These are phyloP conservation scores for Notocelia uddmanniana DNA, from an alignment of 2,888 invertebrate genomes.

Conservation along the genomic window DNA sequence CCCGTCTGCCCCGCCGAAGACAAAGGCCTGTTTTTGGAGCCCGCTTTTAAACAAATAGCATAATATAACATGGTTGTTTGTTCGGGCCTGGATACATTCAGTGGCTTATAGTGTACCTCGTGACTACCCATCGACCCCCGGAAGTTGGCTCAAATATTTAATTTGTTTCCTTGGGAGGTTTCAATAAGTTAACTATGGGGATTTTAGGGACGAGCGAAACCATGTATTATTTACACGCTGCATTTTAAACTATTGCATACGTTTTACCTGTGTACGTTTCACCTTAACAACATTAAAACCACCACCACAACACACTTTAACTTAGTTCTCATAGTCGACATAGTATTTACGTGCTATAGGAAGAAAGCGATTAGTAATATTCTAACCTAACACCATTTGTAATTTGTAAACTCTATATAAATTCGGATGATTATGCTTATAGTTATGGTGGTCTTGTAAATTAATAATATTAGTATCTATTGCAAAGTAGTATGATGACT, in stretches of 20 bases:
- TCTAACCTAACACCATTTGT: too few relatives aligned
- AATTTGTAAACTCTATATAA: too few relatives aligned
- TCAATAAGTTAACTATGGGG: constrained; percentile 23
- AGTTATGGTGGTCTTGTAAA: too few relatives aligned
- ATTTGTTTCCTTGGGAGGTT: constrained; percentile 49
- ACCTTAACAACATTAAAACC: too few relatives aligned
- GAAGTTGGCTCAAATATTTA: constrained; percentile 67
- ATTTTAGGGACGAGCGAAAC: neutral
- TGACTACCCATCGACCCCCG: constrained; percentile 33
- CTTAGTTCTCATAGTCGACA: too few relatives aligned
- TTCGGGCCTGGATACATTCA: constrained; percentile 62
- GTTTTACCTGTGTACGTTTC: too few relatives aligned
- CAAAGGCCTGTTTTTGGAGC: constrained; percentile 60
- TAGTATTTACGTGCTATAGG: too few relatives aligned
- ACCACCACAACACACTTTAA: too few relatives aligned
- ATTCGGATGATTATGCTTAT: too few relatives aligned
- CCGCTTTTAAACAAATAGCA: constrained; percentile 69
- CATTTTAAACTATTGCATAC: neutral
- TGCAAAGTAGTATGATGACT: too few relatives aligned
- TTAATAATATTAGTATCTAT: too few relatives aligned
- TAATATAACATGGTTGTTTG: constrained; percentile 72
- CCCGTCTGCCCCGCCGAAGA: constrained; percentile 30
- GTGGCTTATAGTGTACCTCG: constrained; percentile 31
- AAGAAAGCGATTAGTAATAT: too few relatives aligned
- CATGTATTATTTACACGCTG: neutral